These are phyloP conservation scores for Lycaon pictus DNA, from an alignment of 2,113 vertebrate genomes.

Conservation along the genomic window DNA sequence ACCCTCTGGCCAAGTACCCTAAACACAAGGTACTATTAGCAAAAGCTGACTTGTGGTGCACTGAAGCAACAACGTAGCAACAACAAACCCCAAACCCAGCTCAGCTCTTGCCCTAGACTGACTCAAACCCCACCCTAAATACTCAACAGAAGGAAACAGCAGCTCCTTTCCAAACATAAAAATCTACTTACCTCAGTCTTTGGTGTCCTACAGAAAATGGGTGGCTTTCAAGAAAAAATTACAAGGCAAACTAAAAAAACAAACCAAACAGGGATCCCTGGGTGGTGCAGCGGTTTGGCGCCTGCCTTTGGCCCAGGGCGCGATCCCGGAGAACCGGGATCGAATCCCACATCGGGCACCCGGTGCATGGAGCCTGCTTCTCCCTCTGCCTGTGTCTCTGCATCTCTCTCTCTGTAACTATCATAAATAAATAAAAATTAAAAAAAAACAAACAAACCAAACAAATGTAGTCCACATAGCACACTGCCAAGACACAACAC, in stretches of 20 bases:
- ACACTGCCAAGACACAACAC: background rate
- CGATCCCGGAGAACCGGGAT: too few species aligned
- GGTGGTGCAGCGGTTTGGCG: too few species aligned
- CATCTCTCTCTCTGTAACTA: too few species aligned
- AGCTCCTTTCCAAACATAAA: background rate
- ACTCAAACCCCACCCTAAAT: background rate
- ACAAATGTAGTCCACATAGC: background rate
- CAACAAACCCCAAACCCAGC: background rate
- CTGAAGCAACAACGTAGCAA: background rate
- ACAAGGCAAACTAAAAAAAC: background rate
- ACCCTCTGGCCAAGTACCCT: background rate
- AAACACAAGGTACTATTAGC: background rate
- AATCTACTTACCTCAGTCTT: background rate
- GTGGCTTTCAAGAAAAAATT: constrained; percentile 7
- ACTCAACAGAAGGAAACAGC: background rate
- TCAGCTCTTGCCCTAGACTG: background rate
- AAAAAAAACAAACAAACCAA: background rate
- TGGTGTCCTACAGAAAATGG: background rate
- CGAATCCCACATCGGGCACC: too few species aligned
- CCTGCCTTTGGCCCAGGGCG: too few species aligned
- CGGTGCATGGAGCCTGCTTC: too few species aligned
- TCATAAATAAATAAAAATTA: too few species aligned
- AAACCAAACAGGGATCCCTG: background rate
- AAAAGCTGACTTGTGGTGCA: too few species aligned
- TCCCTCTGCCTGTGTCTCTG: too few species aligned